A percentile compares a stretch with the other conserved stretches of the same genome.
Evolutionary conservation across 2,113 vertebrate genomes (phyloP).

Genomic region (Callopanchax toddi): DNA sequence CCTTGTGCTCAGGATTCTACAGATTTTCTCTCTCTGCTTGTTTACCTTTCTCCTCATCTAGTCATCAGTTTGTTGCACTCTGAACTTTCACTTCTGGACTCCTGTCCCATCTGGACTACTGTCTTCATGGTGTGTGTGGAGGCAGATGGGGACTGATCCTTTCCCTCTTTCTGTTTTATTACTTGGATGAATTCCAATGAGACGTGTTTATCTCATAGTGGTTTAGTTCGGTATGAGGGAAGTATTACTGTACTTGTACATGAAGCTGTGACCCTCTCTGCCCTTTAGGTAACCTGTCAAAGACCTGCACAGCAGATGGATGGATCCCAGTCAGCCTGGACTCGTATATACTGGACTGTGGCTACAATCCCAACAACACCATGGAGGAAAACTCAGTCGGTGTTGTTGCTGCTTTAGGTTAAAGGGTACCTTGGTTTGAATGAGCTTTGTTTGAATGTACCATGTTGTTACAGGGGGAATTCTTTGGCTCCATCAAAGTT

Average conservation of each 20-base stretch:
- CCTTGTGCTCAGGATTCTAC: not conserved
- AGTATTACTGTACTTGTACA: not conserved
- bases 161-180: slow-evolving; percentile 46
- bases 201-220: slow-evolving; percentile 23
- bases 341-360: slow-evolving; percentile 83
- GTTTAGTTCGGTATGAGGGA: slow-evolving; percentile 39
- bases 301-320: slow-evolving; percentile 85
- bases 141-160: slow-evolving; percentile 47
- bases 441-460: not conserved
- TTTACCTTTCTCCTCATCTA: not conserved
- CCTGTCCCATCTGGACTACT: slow-evolving; percentile 6
- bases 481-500: slow-evolving; percentile 86
- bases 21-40: not conserved
- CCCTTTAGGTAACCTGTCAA: slow-evolving; percentile 87
- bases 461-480: slow-evolving; percentile 70
- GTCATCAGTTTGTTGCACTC: slow-evolving; percentile 26
- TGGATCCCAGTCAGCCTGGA: slow-evolving; percentile 83
- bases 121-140: slow-evolving; percentile 11
- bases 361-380: slow-evolving; percentile 80
- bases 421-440: not conserved
- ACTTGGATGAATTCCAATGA: slow-evolving; percentile 49
- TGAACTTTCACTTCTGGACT: slow-evolving; percentile 44
- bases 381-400: slow-evolving; percentile 74
- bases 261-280: slow-evolving; percentile 7
- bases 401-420: not conserved